phyloP scores from a whole-genome alignment of 1,140 invertebrate genomes.

The Leptopilina boulardi region DNA sequence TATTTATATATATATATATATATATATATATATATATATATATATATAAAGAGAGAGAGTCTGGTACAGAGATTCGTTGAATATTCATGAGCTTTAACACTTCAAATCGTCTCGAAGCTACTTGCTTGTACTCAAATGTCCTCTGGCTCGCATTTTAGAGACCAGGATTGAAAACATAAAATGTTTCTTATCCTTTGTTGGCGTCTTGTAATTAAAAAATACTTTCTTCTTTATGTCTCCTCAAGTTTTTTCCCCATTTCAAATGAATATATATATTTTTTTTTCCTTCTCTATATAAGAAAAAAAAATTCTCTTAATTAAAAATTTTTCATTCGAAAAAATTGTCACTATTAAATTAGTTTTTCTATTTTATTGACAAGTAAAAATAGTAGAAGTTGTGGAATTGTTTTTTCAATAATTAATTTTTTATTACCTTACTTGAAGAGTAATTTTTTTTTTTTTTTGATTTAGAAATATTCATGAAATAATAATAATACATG shows the following conservation, averaged over 20 bases:
- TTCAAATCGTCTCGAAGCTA: constrained; percentile 17
- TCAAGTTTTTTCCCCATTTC: neutral
- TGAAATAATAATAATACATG: no score
- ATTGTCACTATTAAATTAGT: no score
- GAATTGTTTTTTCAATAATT: no score
- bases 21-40: no score
- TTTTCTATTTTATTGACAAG: no score
- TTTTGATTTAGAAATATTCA: no score
- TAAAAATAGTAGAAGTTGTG: no score
- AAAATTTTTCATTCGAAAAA: neutral
- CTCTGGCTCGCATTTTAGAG: neutral
- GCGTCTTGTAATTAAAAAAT: neutral
- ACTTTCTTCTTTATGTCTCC: neutral
- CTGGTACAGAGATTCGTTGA: neutral
- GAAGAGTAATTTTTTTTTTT: no score
- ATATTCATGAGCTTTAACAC: constrained; percentile 25
- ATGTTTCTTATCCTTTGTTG: neutral
- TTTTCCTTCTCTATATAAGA: no score
- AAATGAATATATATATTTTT: no score
- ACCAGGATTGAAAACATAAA: neutral
- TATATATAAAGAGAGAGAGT: neutral
- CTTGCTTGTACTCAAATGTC: constrained; percentile 16
- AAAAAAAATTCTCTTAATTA: neutral
- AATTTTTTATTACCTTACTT: no score
- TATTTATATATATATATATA: no score